These are phyloP conservation scores for Aspidapion aeneum DNA, from an alignment of 2,888 invertebrate genomes.

Conservation along the genomic window DNA sequence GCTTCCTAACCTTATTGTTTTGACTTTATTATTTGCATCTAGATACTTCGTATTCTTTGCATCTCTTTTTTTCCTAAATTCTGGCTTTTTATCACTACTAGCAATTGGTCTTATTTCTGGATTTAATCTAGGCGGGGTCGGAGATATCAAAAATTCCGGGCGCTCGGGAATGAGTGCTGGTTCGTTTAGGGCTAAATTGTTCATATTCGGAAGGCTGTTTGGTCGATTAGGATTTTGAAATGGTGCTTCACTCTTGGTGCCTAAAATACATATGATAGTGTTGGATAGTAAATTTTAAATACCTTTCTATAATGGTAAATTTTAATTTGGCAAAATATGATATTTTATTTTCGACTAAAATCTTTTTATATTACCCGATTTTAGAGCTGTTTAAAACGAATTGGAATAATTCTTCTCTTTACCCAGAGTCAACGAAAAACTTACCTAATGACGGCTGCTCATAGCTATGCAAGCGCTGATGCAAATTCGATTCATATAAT, in stretches of 20 bases:
- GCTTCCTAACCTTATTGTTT: background rate
- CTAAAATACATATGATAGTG: too few relatives aligned
- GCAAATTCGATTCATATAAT: background rate
- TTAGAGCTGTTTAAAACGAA: too few relatives aligned
- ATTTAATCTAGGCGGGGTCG: too few relatives aligned
- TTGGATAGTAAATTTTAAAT: too few relatives aligned
- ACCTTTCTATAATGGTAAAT: too few relatives aligned
- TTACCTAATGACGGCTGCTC: background rate
- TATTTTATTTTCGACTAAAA: too few relatives aligned
- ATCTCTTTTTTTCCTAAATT: too few relatives aligned
- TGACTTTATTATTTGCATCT: background rate
- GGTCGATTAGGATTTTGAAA: background rate
- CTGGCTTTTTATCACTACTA: background rate
- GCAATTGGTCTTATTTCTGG: background rate
- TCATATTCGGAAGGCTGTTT: background rate
- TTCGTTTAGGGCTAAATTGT: background rate
- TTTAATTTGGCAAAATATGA: too few relatives aligned
- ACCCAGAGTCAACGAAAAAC: too few relatives aligned
- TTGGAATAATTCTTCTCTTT: too few relatives aligned
- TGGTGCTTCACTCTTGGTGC: background rate
- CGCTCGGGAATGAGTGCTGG: background rate
- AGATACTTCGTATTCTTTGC: background rate
- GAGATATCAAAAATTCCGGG: background rate
- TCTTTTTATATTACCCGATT: too few relatives aligned
- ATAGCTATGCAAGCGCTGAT: background rate